Evolutionary conservation across 2,113 vertebrate species (phyloP), one percentile per base, ranked within the genome.

Genomic region (Recurvirostra avosetta): DNA sequence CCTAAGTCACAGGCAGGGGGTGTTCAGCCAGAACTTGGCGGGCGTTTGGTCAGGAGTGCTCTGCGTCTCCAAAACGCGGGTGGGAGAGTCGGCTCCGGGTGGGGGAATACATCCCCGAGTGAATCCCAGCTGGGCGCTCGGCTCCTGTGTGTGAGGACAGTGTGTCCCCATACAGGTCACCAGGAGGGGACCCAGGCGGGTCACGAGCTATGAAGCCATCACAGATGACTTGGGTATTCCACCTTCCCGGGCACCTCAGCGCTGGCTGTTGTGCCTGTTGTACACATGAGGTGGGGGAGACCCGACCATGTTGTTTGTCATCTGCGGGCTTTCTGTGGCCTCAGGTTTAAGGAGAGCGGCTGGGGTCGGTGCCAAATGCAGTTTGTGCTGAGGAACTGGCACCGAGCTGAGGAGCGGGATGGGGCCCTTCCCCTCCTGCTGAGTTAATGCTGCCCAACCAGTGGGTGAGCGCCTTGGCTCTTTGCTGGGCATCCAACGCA

Each of bases 221-320:
- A 7, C 11, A 20, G 53, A 7, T 32, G 40, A 12, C 23, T 8
- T 20, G 20, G 14, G 11, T 65, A 2, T 19, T 61, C 20, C 66
- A 11, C 19, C 21, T 56, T 13, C 40, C 14, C 2, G 1, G 11
- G 7, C 38, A 4, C 19, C 63, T 27, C 21, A 0, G 68, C 6
- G 3, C 20, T 8, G 32, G 9, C 43, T 45, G 45, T 45, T 6
- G 17, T 17, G 30, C 38, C 59, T 27, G 4, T 36, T 6, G 2
- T 32, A 6, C 2, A 1, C 1, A 1, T 8, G 38, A 32, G 66
- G 26, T 2, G 2, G 52, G 43, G 25, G 84, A 16, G 65, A 0
- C 26, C 15, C 3, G 4, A 10, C 30, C 1, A 0, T 15, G 43
- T 0, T 2, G 5, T 27, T 16, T 23, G 20, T 34, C 25, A 4